Conservation (phyloP, 2,113 vertebrate genomes). For the Myxocyprinus asiaticus region DNA sequence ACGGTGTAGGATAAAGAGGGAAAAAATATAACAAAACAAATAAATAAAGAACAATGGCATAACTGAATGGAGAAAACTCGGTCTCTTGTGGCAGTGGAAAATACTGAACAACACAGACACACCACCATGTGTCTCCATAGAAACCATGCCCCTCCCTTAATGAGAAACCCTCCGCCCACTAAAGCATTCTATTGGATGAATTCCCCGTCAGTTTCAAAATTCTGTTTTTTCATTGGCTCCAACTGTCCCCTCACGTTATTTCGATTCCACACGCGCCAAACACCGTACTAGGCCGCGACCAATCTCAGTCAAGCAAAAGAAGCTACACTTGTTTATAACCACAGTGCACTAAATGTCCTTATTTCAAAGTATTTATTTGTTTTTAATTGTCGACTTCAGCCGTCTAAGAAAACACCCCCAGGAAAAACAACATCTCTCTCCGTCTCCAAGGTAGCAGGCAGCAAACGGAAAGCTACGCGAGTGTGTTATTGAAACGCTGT, state of each 20-base stretch:
- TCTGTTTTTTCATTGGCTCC: slow-evolving; percentile 63
- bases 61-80: background rate
- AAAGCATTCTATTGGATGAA: slow-evolving; percentile 45
- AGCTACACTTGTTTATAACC: background rate
- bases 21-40: no score
- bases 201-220: slow-evolving; percentile 20
- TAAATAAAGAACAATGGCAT: background rate
- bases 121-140: slow-evolving; percentile 8
- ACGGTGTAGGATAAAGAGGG: no score
- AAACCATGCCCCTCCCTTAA: background rate
- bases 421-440: background rate
- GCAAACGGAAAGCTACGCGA: slow-evolving; percentile 22
- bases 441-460: slow-evolving; percentile 22
- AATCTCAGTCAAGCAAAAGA: background rate
- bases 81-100: background rate
- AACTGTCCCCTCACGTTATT: background rate
- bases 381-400: background rate
- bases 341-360: background rate
- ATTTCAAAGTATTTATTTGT: background rate
- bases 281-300: background rate
- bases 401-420: background rate
- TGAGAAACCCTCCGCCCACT: background rate
- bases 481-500: no score
- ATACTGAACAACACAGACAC: background rate
- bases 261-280: slow-evolving; percentile 49